Conservation (phyloP, 2,113 vertebrate species). For the Saimiri boliviensis region DNA sequence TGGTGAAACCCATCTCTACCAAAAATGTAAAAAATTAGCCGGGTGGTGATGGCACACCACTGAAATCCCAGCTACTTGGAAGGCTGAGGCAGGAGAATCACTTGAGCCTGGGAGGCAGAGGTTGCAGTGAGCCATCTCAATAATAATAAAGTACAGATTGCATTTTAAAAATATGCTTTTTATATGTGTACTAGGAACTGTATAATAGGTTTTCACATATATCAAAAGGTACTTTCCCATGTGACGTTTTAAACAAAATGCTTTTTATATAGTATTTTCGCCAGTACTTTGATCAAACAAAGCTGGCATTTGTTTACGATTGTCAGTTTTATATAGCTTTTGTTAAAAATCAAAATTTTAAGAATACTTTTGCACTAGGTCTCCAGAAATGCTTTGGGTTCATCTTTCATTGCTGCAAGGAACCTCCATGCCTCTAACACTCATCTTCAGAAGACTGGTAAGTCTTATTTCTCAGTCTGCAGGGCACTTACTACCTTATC, state of each 20-base stretch:
- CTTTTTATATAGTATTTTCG: neutral
- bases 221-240: neutral
- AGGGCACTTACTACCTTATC: neutral
- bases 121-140: too few relatives aligned
- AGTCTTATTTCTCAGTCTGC: slow-evolving; percentile 57
- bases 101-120: too few relatives aligned
- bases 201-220: neutral
- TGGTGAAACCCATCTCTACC: too few relatives aligned
- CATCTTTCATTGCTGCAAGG: slow-evolving; percentile 92
- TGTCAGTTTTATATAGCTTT: neutral
- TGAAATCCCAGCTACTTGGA: too few relatives aligned
- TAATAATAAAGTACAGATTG: neutral
- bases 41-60: too few relatives aligned
- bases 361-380: slow-evolving; percentile 82
- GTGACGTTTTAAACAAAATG: neutral
- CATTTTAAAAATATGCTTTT: neutral
- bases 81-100: too few relatives aligned
- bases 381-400: slow-evolving; percentile 90
- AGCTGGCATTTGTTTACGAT: neutral
- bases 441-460: slow-evolving; percentile 94
- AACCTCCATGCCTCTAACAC: slow-evolving; percentile 92
- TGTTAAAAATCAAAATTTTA: neutral
- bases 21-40: too few relatives aligned
- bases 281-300: neutral
- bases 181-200: neutral